Evolutionary conservation across 2,888 invertebrate species (phyloP).

Genomic region (Hydriomena furcata): DNA sequence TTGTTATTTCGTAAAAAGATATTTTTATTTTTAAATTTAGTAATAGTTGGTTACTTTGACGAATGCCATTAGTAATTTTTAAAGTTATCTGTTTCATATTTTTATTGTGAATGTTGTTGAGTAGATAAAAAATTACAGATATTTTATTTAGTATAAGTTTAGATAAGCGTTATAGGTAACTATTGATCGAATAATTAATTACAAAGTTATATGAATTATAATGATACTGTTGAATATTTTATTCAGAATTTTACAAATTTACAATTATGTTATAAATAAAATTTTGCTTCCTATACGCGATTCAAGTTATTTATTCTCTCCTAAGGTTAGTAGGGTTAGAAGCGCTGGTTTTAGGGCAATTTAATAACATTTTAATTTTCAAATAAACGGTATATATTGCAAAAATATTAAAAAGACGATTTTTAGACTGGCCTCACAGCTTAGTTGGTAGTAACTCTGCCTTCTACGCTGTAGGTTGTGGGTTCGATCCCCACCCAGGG

Average conservation of each 20-base stretch:
- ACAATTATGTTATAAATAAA: slow-evolving; percentile 79
- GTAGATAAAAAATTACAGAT: slow-evolving; percentile 5
- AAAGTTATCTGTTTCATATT: slow-evolving; percentile 19
- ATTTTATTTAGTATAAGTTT: slow-evolving; percentile 10
- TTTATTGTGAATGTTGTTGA: slow-evolving; percentile 12
- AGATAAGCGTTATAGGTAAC: background rate
- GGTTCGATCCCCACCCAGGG: too few relatives aligned
- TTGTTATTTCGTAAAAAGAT: slow-evolving; percentile 50
- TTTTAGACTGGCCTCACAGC: too few relatives aligned
- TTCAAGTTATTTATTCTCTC: slow-evolving; percentile 23
- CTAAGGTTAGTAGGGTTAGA: too few relatives aligned
- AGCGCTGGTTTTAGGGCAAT: too few relatives aligned
- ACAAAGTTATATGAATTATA: slow-evolving; percentile 61
- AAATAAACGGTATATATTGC: too few relatives aligned
- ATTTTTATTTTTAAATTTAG: slow-evolving; percentile 32
- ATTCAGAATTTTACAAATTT: slow-evolving; percentile 80
- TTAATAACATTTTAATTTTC: too few relatives aligned
- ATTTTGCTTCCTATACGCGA: slow-evolving; percentile 58
- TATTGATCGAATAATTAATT: slow-evolving; percentile 47
- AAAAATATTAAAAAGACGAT: too few relatives aligned
- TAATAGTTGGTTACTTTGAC: slow-evolving; percentile 45
- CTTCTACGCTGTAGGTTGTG: too few relatives aligned
- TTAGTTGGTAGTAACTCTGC: too few relatives aligned
- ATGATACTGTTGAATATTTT: slow-evolving; percentile 73
- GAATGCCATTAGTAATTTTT: slow-evolving; percentile 68